Conservation (phyloP, 2,113 vertebrate species). For the Catharus minimus region DNA sequence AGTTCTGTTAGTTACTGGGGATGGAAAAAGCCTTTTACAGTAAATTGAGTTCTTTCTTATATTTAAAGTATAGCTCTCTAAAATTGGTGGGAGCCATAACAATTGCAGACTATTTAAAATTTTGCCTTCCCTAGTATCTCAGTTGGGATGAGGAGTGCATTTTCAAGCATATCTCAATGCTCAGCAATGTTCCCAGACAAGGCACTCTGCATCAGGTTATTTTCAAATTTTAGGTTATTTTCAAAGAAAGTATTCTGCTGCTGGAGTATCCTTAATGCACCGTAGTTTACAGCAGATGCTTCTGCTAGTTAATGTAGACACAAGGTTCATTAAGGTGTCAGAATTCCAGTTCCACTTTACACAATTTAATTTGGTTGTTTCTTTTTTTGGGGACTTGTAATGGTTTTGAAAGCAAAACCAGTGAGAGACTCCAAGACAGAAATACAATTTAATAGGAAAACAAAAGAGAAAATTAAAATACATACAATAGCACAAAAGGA, state of each 20-base stretch:
- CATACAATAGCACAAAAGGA: too few relatives aligned
- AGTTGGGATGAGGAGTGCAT: not conserved
- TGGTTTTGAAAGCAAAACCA: too few relatives aligned
- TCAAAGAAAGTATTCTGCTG: not conserved
- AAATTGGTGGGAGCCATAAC: not conserved
- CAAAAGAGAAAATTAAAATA: too few relatives aligned
- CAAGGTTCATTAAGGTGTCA: accelerated
- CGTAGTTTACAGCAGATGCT: not conserved
- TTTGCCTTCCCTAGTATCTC: not conserved
- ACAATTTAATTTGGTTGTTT: not conserved
- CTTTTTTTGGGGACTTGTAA: not conserved
- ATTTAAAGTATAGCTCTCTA: not conserved
- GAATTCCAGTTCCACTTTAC: not conserved
- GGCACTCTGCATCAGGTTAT: not conserved
- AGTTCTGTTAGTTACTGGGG: not conserved
- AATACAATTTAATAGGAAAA: too few relatives aligned
- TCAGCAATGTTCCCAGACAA: not conserved
- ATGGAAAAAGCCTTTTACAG: not conserved
- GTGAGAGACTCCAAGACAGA: too few relatives aligned
- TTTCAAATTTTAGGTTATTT: not conserved
- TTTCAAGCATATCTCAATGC: not conserved
- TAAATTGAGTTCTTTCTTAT: not conserved
- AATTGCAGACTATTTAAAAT: not conserved
- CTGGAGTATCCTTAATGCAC: not conserved
- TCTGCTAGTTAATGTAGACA: not conserved